Evolutionary conservation across 2,797 vertebrate species (phyloP).

Genomic region (Eulemur coronatus): DNA sequence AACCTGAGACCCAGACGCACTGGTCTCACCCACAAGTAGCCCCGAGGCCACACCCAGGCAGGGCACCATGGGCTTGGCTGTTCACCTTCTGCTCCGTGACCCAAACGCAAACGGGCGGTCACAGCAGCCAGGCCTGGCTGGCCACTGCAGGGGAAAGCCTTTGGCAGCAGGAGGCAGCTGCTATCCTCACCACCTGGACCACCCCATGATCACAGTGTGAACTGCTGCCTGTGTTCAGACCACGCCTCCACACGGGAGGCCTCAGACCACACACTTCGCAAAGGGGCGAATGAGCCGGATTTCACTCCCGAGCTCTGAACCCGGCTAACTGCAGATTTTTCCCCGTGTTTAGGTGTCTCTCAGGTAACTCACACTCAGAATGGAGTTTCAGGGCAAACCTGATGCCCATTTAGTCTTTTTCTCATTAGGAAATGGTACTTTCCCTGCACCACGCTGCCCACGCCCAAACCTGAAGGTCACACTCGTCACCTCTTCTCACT

Average conservation of each 20-base stretch:
- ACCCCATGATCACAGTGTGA: accelerated
- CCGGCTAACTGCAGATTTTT: neutral
- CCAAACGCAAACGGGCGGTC: neutral
- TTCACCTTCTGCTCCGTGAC: neutral
- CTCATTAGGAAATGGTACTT: accelerated
- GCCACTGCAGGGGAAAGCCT: neutral
- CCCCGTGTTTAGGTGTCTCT: accelerated
- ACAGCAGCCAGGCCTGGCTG: accelerated
- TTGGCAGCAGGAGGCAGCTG: no score
- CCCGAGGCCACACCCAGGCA: neutral
- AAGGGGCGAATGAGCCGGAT: accelerated
- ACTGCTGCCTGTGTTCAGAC: accelerated
- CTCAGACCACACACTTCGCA: accelerated
- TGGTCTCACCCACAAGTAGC: neutral
- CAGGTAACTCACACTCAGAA: neutral
- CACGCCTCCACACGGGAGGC: accelerated
- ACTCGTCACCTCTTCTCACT: accelerated
- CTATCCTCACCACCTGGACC: accelerated
- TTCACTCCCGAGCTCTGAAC: neutral
- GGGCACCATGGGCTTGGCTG: accelerated
- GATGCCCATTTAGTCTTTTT: accelerated
- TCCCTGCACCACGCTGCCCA: accelerated
- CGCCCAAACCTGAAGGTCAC: accelerated
- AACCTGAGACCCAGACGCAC: no score
- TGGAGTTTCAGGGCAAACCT: accelerated